Percentiles rank a stretch among this genome's conserved stretches.
These are phyloP conservation scores for Carabus problematicus DNA, from an alignment of 2,888 invertebrate species.

Conservation along the genomic window DNA sequence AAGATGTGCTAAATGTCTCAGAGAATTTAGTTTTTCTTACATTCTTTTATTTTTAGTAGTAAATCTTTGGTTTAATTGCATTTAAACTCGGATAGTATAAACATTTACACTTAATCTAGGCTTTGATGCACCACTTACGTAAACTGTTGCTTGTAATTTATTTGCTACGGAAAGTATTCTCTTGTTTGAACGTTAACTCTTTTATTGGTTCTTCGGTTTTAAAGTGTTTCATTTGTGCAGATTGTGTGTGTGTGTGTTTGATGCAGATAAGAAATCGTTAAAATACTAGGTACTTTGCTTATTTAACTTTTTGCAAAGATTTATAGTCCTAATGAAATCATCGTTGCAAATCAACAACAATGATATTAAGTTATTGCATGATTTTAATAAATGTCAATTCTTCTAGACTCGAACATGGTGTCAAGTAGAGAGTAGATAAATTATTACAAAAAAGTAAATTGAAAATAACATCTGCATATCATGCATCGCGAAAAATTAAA, in stretches of 20 bases:
- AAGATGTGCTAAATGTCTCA: no score
- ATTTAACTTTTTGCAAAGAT: not conserved
- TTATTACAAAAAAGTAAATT: conserved; percentile 36
- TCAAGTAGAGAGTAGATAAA: conserved; percentile 14
- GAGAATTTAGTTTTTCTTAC: no score
- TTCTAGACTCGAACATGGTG: not conserved
- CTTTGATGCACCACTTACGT: conserved; percentile 28
- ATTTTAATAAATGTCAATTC: not conserved
- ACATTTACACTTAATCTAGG: conserved; percentile 9
- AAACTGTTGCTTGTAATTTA: conserved; percentile 19
- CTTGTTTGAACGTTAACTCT: conserved; percentile 22
- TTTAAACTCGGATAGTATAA: no score
- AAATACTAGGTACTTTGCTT: not conserved
- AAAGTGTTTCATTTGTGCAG: not conserved
- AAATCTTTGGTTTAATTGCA: no score
- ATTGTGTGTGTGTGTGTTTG: no score
- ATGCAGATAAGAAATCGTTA: no score
- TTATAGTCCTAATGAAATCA: no score
- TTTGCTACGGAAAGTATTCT: conserved; percentile 16
- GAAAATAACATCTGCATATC: conserved; percentile 21
- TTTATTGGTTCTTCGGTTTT: conserved; percentile 1
- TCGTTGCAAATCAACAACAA: not conserved
- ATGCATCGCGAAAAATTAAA: conserved; percentile 19
- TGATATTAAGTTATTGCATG: not conserved
- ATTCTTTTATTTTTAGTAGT: no score